Conservation (phyloP, 2,113 vertebrate genomes). For the Cathartes aura region DNA sequence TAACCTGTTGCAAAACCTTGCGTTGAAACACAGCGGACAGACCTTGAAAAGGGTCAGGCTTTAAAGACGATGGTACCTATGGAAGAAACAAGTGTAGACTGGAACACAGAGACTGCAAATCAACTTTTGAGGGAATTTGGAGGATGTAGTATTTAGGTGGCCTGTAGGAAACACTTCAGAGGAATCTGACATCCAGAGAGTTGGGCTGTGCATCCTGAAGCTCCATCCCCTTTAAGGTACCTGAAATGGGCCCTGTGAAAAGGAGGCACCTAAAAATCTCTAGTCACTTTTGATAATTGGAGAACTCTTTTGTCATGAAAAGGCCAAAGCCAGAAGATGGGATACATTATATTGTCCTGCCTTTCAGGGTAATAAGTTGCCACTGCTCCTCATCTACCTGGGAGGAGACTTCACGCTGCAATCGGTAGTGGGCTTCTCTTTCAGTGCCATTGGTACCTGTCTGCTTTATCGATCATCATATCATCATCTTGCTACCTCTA, state of each 20-base stretch:
- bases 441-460: not conserved
- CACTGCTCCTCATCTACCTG: not conserved
- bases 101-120: not conserved
- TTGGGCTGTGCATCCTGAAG: not conserved
- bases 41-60: not conserved
- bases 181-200: not conserved
- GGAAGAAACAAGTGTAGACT: not conserved
- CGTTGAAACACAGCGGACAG: not conserved
- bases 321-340: not conserved
- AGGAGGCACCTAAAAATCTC: not conserved
- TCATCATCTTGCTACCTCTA: not conserved
- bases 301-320: not conserved
- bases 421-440: not conserved
- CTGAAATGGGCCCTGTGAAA: not conserved
- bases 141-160: not conserved
- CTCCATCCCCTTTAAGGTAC: not conserved
- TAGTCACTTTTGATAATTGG: not conserved
- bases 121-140: not conserved
- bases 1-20: not conserved
- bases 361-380: not conserved
- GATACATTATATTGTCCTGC: not conserved
- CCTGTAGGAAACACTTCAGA: not conserved
- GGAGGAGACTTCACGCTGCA: not conserved
- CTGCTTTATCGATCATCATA: not conserved
- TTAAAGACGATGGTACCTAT: accelerated